phyloP scores from a whole-genome alignment of 2,797 vertebrate species.

The Chiloscyllium punctatum region DNA sequence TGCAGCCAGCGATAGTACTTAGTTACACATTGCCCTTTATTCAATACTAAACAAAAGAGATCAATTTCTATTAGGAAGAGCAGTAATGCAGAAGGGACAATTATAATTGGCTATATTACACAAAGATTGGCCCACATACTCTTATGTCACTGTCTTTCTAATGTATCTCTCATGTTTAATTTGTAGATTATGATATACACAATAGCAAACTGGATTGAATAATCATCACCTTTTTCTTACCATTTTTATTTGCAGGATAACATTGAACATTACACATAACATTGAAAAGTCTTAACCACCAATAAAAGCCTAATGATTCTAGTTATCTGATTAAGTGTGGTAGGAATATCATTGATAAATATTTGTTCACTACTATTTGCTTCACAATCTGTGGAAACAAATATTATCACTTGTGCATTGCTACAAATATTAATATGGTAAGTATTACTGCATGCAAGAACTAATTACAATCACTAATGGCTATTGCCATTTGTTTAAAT shows the following conservation, averaged over 20 bases:
- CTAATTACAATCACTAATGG: background rate
- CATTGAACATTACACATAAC: background rate
- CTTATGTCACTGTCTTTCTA: background rate
- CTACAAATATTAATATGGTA: background rate
- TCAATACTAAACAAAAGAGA: constrained; percentile 71
- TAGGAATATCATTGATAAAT: background rate
- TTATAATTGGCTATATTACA: background rate
- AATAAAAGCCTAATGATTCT: background rate
- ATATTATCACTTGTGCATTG: background rate
- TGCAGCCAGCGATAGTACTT: constrained; percentile 99
- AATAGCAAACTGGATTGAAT: background rate
- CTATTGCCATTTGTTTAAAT: background rate
- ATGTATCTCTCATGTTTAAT: background rate
- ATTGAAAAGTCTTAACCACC: background rate
- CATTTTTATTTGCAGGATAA: background rate
- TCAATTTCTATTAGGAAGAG: constrained; percentile 31
- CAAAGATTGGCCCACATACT: background rate
- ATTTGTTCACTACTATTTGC: background rate
- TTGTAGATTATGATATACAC: background rate
- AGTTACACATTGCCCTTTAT: constrained; percentile 95
- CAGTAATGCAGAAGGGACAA: background rate
- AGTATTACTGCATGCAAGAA: background rate
- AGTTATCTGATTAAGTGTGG: background rate
- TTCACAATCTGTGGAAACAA: background rate
- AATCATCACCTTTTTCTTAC: background rate